Evolutionary conservation across 2,888 invertebrate species (phyloP), one percentile per base, ranked within the genome.

Genomic region (Ceramica pisi): DNA sequence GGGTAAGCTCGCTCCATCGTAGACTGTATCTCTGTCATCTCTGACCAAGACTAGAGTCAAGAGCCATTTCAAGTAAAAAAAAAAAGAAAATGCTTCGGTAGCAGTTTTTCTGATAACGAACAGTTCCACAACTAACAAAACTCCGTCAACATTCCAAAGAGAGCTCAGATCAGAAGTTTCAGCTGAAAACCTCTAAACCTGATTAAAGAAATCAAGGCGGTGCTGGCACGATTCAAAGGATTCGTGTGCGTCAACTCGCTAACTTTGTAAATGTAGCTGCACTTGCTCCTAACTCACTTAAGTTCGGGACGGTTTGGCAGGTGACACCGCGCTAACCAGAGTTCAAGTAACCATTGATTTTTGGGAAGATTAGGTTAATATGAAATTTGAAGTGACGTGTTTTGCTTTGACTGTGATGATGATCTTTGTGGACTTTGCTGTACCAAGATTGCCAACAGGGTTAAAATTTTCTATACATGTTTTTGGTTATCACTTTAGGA

Each of bases 211-310:
- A 81, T 80, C 83, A 84, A 86, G 73, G 51, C 71, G 71, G 71
- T 62, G 68, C 44, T 50, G 63, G 21, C 63, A 72, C 66, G 75
- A 81, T 75, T 81, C 83, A 83, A 83, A 85, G 73, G 69, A 65
- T 53, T 38, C 76, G 75, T 79, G 73, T 80, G 71, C 76, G 71
- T 70, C 75, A 80, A 82, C 80, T 80, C 35, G 59, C 67, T 85
- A 86, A 86, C 86, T 86, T 83, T 75, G 82, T 83, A 79, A 86
- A 86, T 80, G 81, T 78, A 73, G 74, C 69, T 83, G 85, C 81
- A 85, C 78, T 86, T 85, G 78, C 61, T 70, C 57, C 74, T 85
- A 86, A 86, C 85, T 85, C 75, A 79, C 61, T 85, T 86, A 83
- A 80, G 78, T 86, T 79, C 59, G 56, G 72, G 72, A 71, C 76